Percentiles rank a stretch among this genome's conserved stretches.
Evolutionary conservation across 1,140 invertebrate species (phyloP).

Genomic region (Orussus abietinus): DNA sequence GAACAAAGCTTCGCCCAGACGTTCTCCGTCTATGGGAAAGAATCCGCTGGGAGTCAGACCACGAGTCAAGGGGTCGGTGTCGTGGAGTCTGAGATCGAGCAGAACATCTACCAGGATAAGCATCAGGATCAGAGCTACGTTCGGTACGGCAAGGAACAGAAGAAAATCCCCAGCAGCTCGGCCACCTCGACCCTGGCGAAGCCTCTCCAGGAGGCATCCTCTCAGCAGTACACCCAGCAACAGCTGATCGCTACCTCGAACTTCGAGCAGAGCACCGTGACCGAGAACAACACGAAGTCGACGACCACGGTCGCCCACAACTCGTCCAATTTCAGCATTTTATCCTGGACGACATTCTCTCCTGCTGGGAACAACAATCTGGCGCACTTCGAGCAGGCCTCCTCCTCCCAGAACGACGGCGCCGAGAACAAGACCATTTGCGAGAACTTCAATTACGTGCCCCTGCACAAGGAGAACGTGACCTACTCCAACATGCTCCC

Average conservation of each 20-base stretch:
- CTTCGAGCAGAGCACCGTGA: constrained; percentile 37
- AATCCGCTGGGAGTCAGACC: too few species aligned
- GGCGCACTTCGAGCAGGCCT: constrained; percentile 35
- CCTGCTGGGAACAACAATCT: constrained; percentile 37
- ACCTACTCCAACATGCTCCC: constrained; percentile 24
- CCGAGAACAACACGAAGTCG: constrained; percentile 35
- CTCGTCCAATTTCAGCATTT: constrained; percentile 49
- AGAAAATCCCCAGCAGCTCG: too few species aligned
- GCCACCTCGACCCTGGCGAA: too few species aligned
- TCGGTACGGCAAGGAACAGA: too few species aligned
- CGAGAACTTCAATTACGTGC: constrained; percentile 43
- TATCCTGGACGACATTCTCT: constrained; percentile 51
- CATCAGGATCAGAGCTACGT: too few species aligned
- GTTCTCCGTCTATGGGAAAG: too few species aligned
- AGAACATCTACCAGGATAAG: too few species aligned
- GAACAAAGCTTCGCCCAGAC: too few species aligned
- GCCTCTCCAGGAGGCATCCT: too few species aligned
- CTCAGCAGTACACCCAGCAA: too few species aligned
- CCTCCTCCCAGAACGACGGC: constrained; percentile 25
- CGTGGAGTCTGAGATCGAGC: too few species aligned
- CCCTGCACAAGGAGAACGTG: constrained; percentile 41
- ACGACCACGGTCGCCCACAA: constrained; percentile 49
- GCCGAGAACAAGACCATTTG: constrained; percentile 39
- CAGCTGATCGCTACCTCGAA: constrained; percentile 32
- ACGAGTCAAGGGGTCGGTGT: too few species aligned